Percentiles rank a stretch among this genome's conserved stretches.
phyloP scores from a whole-genome alignment of 1,140 invertebrate species.

The Polypedilum vanderplanki region DNA sequence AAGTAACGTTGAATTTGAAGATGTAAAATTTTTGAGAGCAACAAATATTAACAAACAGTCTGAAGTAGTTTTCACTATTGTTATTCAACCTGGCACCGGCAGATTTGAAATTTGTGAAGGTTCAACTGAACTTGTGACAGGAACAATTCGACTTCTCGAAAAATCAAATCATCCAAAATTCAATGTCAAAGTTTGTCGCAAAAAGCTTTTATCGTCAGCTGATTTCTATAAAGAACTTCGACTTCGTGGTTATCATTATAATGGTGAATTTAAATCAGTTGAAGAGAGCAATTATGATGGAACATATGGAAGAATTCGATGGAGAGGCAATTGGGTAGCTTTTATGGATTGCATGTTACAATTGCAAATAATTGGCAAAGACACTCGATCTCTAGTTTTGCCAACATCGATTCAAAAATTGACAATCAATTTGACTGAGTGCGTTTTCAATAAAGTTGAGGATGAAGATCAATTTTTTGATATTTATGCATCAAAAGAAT shows the following conservation, averaged over 20 bases:
- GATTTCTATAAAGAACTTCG: slow-evolving; percentile 91
- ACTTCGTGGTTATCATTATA: slow-evolving; percentile 86
- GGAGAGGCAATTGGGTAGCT: slow-evolving; percentile 80
- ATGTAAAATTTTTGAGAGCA: slow-evolving; percentile 75
- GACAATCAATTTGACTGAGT: slow-evolving; percentile 62
- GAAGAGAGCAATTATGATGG: slow-evolving; percentile 42
- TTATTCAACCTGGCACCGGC: slow-evolving; percentile 73
- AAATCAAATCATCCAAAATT: slow-evolving; percentile 44
- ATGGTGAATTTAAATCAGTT: slow-evolving; percentile 39
- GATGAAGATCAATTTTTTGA: slow-evolving; percentile 41
- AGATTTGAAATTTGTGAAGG: slow-evolving; percentile 81
- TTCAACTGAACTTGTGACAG: slow-evolving; percentile 67
- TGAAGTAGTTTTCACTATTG: slow-evolving; percentile 64
- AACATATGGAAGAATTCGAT: slow-evolving; percentile 50
- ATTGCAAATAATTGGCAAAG: slow-evolving; percentile 68
- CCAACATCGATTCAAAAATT: slow-evolving; percentile 78
- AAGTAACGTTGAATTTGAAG: slow-evolving; percentile 75
- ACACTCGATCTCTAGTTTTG: slow-evolving; percentile 67
- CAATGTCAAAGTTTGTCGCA: slow-evolving; percentile 40
- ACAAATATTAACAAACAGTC: slow-evolving; percentile 64
- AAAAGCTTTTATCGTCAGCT: slow-evolving; percentile 48
- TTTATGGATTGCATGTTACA: slow-evolving; percentile 95
- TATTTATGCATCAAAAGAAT: slow-evolving; percentile 37
- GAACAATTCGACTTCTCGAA: slow-evolving; percentile 52
- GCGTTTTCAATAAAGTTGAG: slow-evolving; percentile 49